Conservation (phyloP, 2,888 invertebrate species). For the Apodemia duryi region DNA sequence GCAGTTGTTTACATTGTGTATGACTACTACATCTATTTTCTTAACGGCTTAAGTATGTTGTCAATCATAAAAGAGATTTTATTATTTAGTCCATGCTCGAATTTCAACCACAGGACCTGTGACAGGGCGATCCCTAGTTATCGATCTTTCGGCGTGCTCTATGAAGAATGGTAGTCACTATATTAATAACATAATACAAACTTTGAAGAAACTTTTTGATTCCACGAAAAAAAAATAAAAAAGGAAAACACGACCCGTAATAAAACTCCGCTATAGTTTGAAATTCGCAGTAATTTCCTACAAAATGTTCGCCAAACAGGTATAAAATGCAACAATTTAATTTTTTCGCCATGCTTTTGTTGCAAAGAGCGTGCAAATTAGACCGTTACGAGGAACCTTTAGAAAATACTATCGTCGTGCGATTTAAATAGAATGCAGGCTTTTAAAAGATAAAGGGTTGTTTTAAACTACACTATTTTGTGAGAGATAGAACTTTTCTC, state of each 20-base stretch:
- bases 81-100: too few relatives aligned
- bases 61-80: too few relatives aligned
- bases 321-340: constrained; percentile 34
- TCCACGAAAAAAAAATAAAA: neutral
- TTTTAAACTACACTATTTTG: constrained; percentile 6
- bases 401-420: constrained; percentile 33
- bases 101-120: too few relatives aligned
- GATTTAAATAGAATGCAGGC: constrained; percentile 29
- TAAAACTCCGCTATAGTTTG: constrained; percentile 19
- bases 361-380: constrained; percentile 34
- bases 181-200: too few relatives aligned
- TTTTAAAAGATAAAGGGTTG: constrained; percentile 17
- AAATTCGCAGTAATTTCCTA: constrained; percentile 25
- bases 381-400: constrained; percentile 34
- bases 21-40: too few relatives aligned
- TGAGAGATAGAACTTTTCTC: neutral
- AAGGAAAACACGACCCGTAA: constrained; percentile 2
- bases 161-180: too few relatives aligned
- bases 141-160: too few relatives aligned
- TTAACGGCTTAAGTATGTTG: too few relatives aligned
- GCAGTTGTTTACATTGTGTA: too few relatives aligned
- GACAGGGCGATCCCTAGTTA: too few relatives aligned
- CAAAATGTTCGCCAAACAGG: constrained; percentile 23
- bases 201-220: too few relatives aligned
- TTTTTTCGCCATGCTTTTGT: constrained; percentile 31